phyloP scores from a whole-genome alignment of 2,888 invertebrate species.

The Cataglyphis altisquamis region DNA sequence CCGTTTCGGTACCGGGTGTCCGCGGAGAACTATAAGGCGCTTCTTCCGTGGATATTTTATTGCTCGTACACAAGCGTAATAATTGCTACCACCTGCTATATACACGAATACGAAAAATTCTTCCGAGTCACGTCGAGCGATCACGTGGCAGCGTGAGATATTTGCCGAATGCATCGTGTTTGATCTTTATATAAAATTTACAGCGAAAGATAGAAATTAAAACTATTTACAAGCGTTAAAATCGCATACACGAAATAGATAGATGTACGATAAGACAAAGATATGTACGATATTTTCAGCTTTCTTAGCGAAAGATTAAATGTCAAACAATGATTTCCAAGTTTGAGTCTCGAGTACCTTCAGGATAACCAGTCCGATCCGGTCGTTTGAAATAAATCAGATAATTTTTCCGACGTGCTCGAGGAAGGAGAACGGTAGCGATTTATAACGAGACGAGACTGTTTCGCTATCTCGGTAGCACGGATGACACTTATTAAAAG shows the following conservation, averaged over 20 bases:
- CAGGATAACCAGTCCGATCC: not conserved
- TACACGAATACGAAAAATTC: conserved; percentile 43
- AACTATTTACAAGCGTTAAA: not conserved
- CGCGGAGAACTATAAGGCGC: conserved; percentile 57
- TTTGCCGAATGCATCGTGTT: not conserved
- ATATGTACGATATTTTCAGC: not conserved
- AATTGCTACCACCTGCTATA: conserved; percentile 44
- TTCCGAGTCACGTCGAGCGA: conserved; percentile 11
- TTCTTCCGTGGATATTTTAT: conserved; percentile 34
- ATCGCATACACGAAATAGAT: not conserved
- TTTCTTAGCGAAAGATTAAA: not conserved
- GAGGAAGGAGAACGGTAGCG: conserved; percentile 73
- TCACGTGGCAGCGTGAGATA: not conserved
- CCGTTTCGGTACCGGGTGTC: conserved; percentile 76
- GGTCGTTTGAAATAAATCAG: conserved; percentile 63
- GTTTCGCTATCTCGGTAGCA: conserved; percentile 74
- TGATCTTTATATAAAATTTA: not conserved
- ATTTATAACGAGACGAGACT: conserved; percentile 75
- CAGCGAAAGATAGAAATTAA: not conserved
- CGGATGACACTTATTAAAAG: conserved; percentile 81
- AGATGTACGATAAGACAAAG: not conserved
- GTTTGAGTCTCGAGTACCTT: not conserved
- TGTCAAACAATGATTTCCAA: not conserved
- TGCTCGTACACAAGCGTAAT: conserved; percentile 34
- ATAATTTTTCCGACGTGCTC: conserved; percentile 70